Percentiles rank a stretch among this genome's conserved stretches.
phyloP scores from a whole-genome alignment of 2,113 vertebrate genomes.

The Chaetorhynchus papuensis region DNA sequence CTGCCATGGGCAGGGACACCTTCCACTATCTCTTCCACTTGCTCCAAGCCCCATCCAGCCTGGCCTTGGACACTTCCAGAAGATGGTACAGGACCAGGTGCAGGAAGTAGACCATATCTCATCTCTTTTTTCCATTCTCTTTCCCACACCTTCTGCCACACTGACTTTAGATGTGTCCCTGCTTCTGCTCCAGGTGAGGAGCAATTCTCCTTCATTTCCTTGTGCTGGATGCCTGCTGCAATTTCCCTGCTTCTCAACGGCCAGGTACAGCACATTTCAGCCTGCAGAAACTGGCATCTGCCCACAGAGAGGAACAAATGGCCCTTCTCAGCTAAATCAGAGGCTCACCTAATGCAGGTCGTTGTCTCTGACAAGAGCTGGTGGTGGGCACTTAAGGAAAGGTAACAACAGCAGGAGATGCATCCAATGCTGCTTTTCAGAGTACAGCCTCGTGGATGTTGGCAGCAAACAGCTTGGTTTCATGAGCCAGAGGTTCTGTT shows the following conservation, averaged over 20 bases:
- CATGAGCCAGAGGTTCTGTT: background rate
- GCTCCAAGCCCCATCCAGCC: accelerated
- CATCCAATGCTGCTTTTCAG: background rate
- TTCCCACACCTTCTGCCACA: background rate
- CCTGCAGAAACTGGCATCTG: background rate
- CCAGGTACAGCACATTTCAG: background rate
- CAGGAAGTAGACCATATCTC: background rate
- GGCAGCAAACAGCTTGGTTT: background rate
- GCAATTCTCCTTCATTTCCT: background rate
- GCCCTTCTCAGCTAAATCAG: background rate
- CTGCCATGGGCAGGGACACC: background rate
- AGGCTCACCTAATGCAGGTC: background rate
- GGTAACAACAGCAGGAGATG: background rate
- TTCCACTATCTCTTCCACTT: background rate
- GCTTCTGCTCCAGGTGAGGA: background rate
- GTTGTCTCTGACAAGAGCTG: background rate
- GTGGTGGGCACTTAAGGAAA: background rate
- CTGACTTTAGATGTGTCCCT: background rate
- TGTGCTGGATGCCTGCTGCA: background rate
- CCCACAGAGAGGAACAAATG: background rate
- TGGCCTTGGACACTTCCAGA: background rate
- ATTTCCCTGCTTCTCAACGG: background rate
- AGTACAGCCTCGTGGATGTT: background rate
- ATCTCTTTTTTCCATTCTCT: background rate
- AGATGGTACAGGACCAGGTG: background rate